phyloP scores from a whole-genome alignment of 2,113 vertebrate species.

The Bettongia penicillata region DNA sequence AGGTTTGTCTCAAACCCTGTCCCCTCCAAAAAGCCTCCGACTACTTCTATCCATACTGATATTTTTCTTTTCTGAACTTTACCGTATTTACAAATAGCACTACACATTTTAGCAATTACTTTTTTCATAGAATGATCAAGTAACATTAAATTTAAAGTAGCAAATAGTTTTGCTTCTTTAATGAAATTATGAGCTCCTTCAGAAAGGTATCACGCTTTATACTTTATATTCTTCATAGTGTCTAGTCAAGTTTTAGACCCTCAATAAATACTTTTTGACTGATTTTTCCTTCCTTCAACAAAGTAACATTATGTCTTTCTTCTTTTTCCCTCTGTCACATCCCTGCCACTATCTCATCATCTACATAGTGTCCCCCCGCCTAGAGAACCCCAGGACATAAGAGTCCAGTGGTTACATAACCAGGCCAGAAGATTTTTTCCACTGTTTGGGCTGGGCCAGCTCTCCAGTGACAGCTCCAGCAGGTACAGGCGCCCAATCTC shows the following conservation, averaged over 20 bases:
- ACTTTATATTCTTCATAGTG: neutral
- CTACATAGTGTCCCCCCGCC: conserved; percentile 19
- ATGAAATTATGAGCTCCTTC: neutral
- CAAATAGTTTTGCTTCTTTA: neutral
- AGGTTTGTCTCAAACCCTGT: neutral
- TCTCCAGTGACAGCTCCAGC: conserved; percentile 64
- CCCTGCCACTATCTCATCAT: neutral
- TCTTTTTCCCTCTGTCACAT: neutral
- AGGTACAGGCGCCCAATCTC: conserved; percentile 77
- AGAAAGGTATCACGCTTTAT: neutral
- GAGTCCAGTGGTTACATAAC: conserved; percentile 74
- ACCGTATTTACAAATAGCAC: neutral
- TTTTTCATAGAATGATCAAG: neutral
- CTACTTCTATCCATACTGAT: neutral
- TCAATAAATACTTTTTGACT: neutral
- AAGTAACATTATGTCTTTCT: neutral
- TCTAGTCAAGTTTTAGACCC: neutral
- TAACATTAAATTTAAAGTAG: neutral
- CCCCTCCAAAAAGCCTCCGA: neutral
- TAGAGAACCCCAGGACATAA: conserved; percentile 45
- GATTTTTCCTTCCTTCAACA: conserved; percentile 25
- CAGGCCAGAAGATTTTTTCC: conserved; percentile 70
- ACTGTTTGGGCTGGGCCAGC: conserved; percentile 55
- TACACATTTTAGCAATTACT: neutral
- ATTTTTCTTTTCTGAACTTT: neutral